These are phyloP conservation scores for Hypolimnas misippus DNA, from an alignment of 2,888 invertebrate genomes.

Conservation along the genomic window DNA sequence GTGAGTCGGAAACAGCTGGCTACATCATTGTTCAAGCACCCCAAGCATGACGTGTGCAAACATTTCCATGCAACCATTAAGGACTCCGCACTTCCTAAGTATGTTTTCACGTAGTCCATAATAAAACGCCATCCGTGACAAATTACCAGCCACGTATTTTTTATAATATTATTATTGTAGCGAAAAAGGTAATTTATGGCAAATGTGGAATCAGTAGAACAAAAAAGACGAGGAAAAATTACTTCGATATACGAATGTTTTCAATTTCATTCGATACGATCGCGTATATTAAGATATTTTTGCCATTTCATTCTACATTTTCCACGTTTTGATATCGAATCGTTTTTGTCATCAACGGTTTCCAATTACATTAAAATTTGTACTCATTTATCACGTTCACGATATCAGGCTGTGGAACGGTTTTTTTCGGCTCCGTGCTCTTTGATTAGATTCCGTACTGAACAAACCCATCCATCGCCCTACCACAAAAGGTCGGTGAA, in stretches of 20 bases:
- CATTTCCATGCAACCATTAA: constrained; percentile 28
- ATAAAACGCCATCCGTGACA: not conserved
- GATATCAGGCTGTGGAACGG: constrained; percentile 52
- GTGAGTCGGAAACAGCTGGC: constrained; percentile 45
- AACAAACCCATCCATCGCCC: constrained; percentile 70
- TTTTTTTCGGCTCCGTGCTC: constrained; percentile 59
- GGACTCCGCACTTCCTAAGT: constrained; percentile 16
- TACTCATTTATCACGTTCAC: constrained; percentile 66
- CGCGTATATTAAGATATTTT: constrained; percentile 45
- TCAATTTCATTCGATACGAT: constrained; percentile 21
- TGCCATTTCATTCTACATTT: constrained; percentile 36
- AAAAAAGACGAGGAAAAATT: not conserved
- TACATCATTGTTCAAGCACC: constrained; percentile 46
- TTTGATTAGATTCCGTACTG: constrained; percentile 73
- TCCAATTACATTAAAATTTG: constrained; percentile 72
- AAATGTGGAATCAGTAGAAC: constrained; percentile 5
- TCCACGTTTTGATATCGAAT: constrained; percentile 48
- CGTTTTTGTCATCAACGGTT: constrained; percentile 54
- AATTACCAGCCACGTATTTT: not conserved
- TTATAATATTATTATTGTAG: not conserved
- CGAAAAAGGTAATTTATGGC: constrained; percentile 2
- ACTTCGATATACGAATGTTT: not conserved
- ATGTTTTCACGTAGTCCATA: constrained; percentile 15
- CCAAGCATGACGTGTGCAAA: constrained; percentile 38
- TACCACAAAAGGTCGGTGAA: constrained; percentile 72